Conservation (phyloP, 1,140 invertebrate species). For the Drosophila yakuba region DNA sequence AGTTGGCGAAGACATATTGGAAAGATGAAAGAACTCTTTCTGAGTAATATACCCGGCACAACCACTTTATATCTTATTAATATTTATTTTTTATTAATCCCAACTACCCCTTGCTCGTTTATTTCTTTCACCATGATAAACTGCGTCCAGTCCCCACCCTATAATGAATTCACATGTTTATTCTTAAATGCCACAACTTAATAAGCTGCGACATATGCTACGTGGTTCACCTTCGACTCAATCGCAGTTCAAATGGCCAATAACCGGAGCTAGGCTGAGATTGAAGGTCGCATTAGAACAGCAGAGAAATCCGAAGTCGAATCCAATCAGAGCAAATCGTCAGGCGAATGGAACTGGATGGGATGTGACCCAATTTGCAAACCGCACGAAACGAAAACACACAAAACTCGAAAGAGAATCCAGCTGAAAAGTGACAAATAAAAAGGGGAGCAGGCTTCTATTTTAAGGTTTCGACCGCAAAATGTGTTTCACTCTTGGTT, state of each 20-base stretch:
- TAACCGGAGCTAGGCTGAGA: slow-evolving; percentile 55
- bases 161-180: slow-evolving; percentile 10
- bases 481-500: slow-evolving; percentile 72
- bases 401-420: slow-evolving; percentile 1
- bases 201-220: slow-evolving; percentile 44
- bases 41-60: no score
- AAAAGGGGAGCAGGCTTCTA: slow-evolving; percentile 40
- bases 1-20: no score
- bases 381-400: slow-evolving; percentile 17
- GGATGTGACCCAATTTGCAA: slow-evolving; percentile 44
- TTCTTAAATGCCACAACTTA: slow-evolving; percentile 27
- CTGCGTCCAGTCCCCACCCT: slow-evolving; percentile 5
- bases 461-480: slow-evolving; percentile 61
- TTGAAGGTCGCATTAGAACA: slow-evolving; percentile 56
- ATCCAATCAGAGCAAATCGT: slow-evolving; percentile 28
- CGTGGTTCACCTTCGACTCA: slow-evolving; percentile 62
- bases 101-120: no score
- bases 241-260: slow-evolving; percentile 57
- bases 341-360: slow-evolving; percentile 3
- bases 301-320: slow-evolving; percentile 9
- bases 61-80: background rate
- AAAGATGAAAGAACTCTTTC: no score
- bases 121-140: background rate
- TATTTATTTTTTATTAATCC: no score
- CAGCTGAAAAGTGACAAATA: slow-evolving; percentile 33